A percentile compares a stretch with the other conserved stretches of the same genome.
phyloP scores from a whole-genome alignment of 2,797 vertebrate genomes.

The Coregonus ussuriensis region DNA sequence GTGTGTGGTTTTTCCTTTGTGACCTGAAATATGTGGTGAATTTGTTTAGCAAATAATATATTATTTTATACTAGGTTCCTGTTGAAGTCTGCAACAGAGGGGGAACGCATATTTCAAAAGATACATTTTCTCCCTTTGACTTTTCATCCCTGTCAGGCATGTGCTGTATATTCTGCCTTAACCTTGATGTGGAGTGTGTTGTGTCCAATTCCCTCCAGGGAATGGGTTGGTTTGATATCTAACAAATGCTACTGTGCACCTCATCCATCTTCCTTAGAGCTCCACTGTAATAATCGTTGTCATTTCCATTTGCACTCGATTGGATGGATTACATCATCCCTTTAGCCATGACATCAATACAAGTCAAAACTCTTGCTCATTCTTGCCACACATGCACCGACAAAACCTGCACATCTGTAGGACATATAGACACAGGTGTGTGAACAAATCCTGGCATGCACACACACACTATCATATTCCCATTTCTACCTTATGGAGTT shows the following conservation, averaged over 20 bases:
- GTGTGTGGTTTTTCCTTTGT: conserved; percentile 28
- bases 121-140: conserved; percentile 25
- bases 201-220: conserved; percentile 12
- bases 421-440: neutral
- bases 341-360: conserved; percentile 22
- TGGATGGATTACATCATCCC: conserved; percentile 20
- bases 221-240: conserved; percentile 20
- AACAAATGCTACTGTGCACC: conserved; percentile 22
- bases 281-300: conserved; percentile 19
- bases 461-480: neutral
- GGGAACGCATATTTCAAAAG: conserved; percentile 22
- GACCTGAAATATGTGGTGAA: conserved; percentile 18
- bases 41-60: conserved; percentile 27
- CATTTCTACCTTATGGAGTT: neutral
- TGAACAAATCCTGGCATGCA: neutral
- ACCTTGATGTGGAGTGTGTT: conserved; percentile 19
- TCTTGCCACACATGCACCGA: conserved; percentile 2
- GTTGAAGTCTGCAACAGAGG: conserved; percentile 17
- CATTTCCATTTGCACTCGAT: conserved; percentile 19
- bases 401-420: neutral
- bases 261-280: conserved; percentile 14
- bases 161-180: conserved; percentile 8
- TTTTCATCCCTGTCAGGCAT: conserved; percentile 10
- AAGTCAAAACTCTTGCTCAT: conserved; percentile 11
- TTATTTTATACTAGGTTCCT: conserved; percentile 25